These are phyloP conservation scores for Lagodon rhomboides DNA, from an alignment of 2,797 vertebrate species.

Conservation along the genomic window DNA sequence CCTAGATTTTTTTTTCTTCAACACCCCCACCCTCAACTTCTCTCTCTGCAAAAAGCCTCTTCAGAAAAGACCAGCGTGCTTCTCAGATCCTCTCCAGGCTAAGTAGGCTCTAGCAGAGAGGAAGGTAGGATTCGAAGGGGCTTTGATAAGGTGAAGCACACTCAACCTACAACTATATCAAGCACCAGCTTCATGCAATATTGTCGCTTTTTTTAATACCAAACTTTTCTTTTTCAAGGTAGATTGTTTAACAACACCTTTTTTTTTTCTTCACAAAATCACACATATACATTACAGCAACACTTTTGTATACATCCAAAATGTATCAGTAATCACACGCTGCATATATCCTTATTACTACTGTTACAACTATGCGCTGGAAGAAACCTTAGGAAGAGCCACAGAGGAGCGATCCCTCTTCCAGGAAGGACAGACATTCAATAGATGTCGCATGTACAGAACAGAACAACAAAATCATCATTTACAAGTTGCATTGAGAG, in stretches of 20 bases:
- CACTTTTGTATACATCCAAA: neutral
- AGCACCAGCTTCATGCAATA: constrained; percentile 1
- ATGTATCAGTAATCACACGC: neutral
- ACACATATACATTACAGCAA: neutral
- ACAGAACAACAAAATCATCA: no score
- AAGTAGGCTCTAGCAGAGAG: constrained; percentile 33
- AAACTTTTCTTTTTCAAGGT: neutral
- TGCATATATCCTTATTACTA: neutral
- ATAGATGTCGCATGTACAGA: no score
- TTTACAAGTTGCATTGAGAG: no score
- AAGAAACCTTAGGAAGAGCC: no score
- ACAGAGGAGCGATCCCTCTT: no score
- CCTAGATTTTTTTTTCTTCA: constrained; percentile 56
- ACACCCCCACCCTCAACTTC: constrained; percentile 55
- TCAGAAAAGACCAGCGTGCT: constrained; percentile 53
- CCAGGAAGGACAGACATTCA: no score
- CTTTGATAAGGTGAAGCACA: constrained; percentile 61
- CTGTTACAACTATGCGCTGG: no score
- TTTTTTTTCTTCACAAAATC: neutral
- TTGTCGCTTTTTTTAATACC: neutral
- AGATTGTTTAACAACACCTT: neutral
- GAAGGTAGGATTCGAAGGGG: constrained; percentile 24
- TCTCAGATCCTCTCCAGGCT: constrained; percentile 46
- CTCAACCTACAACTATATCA: constrained; percentile 43
- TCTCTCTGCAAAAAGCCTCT: constrained; percentile 58